These are phyloP conservation scores for Callaeas wilsoni DNA, from an alignment of 2,113 vertebrate genomes.

Conservation along the genomic window DNA sequence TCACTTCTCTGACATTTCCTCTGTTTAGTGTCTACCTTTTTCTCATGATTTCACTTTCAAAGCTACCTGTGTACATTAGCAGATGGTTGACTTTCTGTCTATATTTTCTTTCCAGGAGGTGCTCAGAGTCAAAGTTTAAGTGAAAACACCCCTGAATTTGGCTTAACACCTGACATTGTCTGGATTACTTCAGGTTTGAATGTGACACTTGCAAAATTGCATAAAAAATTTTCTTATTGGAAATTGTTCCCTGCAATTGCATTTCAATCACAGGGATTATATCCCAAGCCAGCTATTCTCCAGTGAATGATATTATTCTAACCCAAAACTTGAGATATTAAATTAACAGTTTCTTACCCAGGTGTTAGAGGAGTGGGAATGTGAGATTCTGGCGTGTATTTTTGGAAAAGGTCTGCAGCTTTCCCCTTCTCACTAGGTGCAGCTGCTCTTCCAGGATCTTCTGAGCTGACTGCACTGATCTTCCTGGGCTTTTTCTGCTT, in stretches of 20 bases:
- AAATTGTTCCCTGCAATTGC: neutral
- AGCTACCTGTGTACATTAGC: neutral
- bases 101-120: neutral
- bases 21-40: neutral
- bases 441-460: neutral
- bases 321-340: neutral
- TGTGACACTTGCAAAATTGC: neutral
- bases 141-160: neutral
- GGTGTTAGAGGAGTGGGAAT: neutral
- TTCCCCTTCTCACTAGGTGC: neutral
- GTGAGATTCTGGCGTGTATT: neutral
- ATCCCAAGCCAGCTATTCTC: neutral
- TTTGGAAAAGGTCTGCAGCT: neutral
- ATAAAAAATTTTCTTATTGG: neutral
- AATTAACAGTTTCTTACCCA: neutral
- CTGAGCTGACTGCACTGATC: neutral
- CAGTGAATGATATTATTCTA: neutral
- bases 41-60: neutral
- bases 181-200: neutral
- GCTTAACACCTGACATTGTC: neutral
- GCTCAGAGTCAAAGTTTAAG: neutral
- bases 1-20: neutral
- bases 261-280: neutral
- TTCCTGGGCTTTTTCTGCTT: neutral
- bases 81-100: neutral